Evolutionary conservation across 2,113 vertebrate species (phyloP).

Genomic region (Petaurus breviceps): DNA sequence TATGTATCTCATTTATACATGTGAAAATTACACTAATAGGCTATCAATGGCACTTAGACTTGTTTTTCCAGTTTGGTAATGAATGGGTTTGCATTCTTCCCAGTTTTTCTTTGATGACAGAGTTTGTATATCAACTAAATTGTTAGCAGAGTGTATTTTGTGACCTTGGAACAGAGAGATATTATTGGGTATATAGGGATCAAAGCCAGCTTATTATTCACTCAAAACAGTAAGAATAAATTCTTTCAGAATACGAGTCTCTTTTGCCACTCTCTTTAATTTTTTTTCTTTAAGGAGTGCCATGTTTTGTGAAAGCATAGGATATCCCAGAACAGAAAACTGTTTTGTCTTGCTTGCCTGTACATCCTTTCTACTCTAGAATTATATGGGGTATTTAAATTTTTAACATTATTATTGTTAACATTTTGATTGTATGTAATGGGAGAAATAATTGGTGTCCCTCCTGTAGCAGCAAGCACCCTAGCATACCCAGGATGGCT

Average conservation of each 20-base stretch:
- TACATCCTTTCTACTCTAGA: not conserved
- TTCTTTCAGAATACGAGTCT: not conserved
- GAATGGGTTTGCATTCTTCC: not conserved
- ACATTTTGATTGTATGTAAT: not conserved
- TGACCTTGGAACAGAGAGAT: not conserved
- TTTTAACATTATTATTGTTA: no score
- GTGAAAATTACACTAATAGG: not conserved
- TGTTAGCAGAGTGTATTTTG: not conserved
- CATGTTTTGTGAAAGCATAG: not conserved
- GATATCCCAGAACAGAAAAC: not conserved
- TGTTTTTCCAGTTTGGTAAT: not conserved
- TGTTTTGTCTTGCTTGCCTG: not conserved
- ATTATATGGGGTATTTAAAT: no score
- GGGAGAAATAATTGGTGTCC: not conserved
- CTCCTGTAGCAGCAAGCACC: no score
- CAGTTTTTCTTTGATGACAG: not conserved
- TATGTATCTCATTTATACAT: not conserved
- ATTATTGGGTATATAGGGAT: not conserved
- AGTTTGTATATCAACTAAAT: not conserved
- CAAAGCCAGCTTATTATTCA: not conserved
- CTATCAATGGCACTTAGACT: not conserved
- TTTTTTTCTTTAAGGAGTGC: not conserved
- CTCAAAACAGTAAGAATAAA: not conserved
- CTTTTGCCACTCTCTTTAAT: not conserved
- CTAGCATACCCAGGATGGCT: no score